phyloP scores from a whole-genome alignment of 2,888 invertebrate species.

The Thera obeliscata region DNA sequence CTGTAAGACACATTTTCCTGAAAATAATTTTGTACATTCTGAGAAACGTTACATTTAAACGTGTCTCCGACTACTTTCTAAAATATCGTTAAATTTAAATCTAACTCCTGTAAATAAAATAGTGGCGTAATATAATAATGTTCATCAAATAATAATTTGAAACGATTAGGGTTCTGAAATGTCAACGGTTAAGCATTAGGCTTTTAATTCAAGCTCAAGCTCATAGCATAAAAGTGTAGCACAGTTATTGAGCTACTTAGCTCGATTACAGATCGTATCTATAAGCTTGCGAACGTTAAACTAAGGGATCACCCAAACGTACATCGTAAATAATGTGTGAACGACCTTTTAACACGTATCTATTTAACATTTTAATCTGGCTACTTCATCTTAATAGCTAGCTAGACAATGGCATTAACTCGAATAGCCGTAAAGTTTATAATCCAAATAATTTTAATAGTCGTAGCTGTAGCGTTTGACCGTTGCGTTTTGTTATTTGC shows the following conservation, averaged over 20 bases:
- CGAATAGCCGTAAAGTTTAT: constrained; percentile 34
- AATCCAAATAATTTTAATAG: constrained; percentile 42
- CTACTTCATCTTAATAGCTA: constrained; percentile 46
- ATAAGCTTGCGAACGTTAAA: constrained; percentile 22
- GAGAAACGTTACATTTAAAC: no score
- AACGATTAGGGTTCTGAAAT: no score
- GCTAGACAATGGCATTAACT: constrained; percentile 42
- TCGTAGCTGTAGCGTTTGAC: constrained; percentile 7
- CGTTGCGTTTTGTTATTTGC: background rate
- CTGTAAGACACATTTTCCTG: no score
- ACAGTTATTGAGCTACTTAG: constrained; percentile 24
- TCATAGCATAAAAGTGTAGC: constrained; percentile 10
- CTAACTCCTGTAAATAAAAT: no score
- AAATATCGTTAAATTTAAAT: no score
- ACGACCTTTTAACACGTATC: constrained; percentile 46
- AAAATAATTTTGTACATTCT: no score
- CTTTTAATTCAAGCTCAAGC: background rate
- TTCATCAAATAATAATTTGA: no score
- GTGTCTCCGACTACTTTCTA: no score
- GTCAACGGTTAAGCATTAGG: background rate
- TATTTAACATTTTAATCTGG: constrained; percentile 46
- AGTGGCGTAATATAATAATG: no score
- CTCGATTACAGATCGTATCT: constrained; percentile 30
- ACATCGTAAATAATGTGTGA: constrained; percentile 43
- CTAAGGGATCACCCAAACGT: constrained; percentile 28